Evolutionary conservation across 1,140 invertebrate species (phyloP).

Genomic region (Drosophila eugracilis): DNA sequence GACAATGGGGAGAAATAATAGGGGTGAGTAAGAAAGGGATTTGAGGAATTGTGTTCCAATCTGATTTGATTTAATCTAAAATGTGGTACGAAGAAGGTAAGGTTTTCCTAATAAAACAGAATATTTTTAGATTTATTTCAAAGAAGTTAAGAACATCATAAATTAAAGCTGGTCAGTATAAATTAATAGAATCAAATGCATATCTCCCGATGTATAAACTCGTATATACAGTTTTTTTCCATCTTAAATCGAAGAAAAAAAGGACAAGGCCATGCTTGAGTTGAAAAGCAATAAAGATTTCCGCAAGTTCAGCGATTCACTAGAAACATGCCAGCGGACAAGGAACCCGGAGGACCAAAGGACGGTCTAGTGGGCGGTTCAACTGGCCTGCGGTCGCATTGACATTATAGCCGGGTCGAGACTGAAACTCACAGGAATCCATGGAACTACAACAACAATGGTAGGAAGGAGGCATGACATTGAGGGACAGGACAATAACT

Average conservation of each 20-base stretch:
- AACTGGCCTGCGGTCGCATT: slow-evolving; percentile 19
- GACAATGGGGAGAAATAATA: background rate
- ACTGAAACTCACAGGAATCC: slow-evolving; percentile 13
- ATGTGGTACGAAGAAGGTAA: no score
- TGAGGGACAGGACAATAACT: slow-evolving; percentile 38
- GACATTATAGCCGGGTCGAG: slow-evolving; percentile 15
- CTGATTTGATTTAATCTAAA: background rate
- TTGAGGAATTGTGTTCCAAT: slow-evolving; percentile 1
- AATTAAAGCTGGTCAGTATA: background rate
- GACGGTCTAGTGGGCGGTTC: slow-evolving; percentile 8
- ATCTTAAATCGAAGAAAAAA: slow-evolving; percentile 16
- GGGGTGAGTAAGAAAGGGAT: background rate
- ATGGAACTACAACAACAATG: slow-evolving; percentile 17
- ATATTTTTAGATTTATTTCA: background rate
- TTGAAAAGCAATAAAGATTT: slow-evolving; percentile 72
- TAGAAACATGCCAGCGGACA: slow-evolving; percentile 22
- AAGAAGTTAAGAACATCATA: background rate
- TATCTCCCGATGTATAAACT: background rate
- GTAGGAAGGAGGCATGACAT: slow-evolving; percentile 11
- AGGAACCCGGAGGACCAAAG: no score
- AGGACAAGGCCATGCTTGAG: slow-evolving; percentile 37
- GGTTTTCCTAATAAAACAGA: no score
- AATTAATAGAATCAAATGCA: background rate
- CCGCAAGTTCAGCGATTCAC: slow-evolving; percentile 63
- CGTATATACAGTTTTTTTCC: background rate